Base-by-base conservation (phyloP, 1,140 invertebrate genomes). In the Diorhabda carinulata region DNA sequence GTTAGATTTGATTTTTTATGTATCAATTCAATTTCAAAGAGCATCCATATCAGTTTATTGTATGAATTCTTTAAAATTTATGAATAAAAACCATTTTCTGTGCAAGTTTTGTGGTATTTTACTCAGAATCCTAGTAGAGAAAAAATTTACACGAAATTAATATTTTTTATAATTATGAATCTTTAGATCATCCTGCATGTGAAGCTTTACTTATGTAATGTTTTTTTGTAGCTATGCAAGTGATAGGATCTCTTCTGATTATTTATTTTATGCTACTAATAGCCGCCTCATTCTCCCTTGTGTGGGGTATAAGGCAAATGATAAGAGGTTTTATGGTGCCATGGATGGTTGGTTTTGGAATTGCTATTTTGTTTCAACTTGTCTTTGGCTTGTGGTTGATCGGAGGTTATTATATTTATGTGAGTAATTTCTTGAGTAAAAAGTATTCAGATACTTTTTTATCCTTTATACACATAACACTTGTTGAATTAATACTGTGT, bases 391-490 rank as follows among this genome's bases (percentile, higher is more conserved):
- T 95, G 25, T 94, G 92, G 92, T 83, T 94, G 2, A 81, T 94
- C 57, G 91, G 90, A 66, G 92, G 92, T 58, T 95, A 95, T 75
- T 95, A 95, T 77, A 94, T 95, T 80, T 94, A 94, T 84, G 92
- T 95, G 83, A 91, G 91, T 85, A 25, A 25, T 25, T 25, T 25
- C 25, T 25, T 25, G 25, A 1, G 25, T 25, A 25, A 25, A 25
- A 65, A 7, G 40, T 44, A 5, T 62, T 25, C 25, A 25, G 25
- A 25, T 25, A 25, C 25, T 25, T 25, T 25, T 25, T 25, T 25
- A 25, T 25, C 0, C 25, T 25, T 25, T 25, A 25, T 25, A 25
- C 25, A 25, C 8, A 66, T 67, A 5, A 41, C 57, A 3, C 62
- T 60, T 66, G 66, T 52, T 8, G 47, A 8, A n/a, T 52, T 68